Evolutionary conservation across 2,797 vertebrate species (phyloP).

Genomic region (Fistularia tabacaria): DNA sequence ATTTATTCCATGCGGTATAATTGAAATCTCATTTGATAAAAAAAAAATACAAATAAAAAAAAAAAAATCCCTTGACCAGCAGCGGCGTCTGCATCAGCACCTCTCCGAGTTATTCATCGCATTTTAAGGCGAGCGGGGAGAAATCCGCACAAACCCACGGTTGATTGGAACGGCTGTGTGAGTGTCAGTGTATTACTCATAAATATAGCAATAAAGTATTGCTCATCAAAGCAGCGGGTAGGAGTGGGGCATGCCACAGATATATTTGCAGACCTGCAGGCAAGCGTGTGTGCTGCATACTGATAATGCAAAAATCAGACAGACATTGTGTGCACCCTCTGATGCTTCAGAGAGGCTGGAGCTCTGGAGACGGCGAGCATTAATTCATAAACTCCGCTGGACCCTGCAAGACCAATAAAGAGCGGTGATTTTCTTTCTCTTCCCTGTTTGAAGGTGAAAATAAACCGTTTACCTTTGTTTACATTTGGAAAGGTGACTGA

Average conservation of each 20-base stretch:
- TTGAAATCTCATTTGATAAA: slow-evolving; percentile 31
- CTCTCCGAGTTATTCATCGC: slow-evolving; percentile 59
- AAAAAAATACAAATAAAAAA: too few relatives aligned
- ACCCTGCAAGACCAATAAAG: slow-evolving; percentile 37
- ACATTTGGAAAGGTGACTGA: slow-evolving; percentile 28
- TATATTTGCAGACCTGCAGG: slow-evolving; percentile 60
- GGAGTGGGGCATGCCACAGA: slow-evolving; percentile 30
- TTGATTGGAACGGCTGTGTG: slow-evolving; percentile 54
- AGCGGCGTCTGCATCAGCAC: slow-evolving; percentile 54
- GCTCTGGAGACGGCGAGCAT: slow-evolving; percentile 39
- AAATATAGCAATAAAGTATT: slow-evolving; percentile 65
- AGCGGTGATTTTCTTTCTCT: slow-evolving; percentile 10
- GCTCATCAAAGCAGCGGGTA: slow-evolving; percentile 49
- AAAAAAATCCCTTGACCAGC: slow-evolving; percentile 39
- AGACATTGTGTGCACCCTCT: slow-evolving; percentile 46
- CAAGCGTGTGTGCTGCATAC: slow-evolving; percentile 58
- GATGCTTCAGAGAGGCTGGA: slow-evolving; percentile 50
- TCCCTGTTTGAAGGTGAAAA: slow-evolving; percentile 31
- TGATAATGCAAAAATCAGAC: slow-evolving; percentile 48
- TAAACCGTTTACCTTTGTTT: slow-evolving; percentile 39
- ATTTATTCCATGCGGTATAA: slow-evolving; percentile 14
- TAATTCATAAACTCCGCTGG: slow-evolving; percentile 46
- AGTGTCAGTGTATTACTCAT: slow-evolving; percentile 56
- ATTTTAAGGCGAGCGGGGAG: slow-evolving; percentile 44
- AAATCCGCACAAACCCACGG: slow-evolving; percentile 34